These are phyloP conservation scores for Eurytoma californica DNA, from an alignment of 2,888 invertebrate species.

Conservation along the genomic window DNA sequence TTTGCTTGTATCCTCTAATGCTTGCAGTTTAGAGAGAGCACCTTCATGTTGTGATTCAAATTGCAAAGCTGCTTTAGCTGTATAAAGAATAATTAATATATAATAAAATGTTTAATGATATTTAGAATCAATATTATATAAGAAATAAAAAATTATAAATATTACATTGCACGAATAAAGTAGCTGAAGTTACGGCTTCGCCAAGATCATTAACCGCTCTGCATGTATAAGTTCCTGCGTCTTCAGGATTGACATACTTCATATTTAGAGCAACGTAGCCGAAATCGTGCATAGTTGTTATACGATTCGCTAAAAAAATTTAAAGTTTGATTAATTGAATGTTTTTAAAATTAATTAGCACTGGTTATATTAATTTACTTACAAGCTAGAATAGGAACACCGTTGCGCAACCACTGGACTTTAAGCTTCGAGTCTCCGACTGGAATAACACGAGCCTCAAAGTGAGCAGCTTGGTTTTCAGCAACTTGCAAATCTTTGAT, in stretches of 20 bases:
- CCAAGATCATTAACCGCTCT: slow-evolving; percentile 94
- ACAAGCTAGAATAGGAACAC: slow-evolving; percentile 92
- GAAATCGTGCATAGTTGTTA: slow-evolving; percentile 97
- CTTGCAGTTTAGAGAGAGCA: slow-evolving; percentile 89
- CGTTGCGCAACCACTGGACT: slow-evolving; percentile 95
- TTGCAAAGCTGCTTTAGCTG: slow-evolving; percentile 91
- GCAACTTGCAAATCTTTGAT: slow-evolving; percentile 90
- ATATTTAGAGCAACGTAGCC: slow-evolving; percentile 97
- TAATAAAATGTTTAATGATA: background rate
- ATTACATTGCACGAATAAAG: slow-evolving; percentile 90
- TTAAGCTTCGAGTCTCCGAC: slow-evolving; percentile 94
- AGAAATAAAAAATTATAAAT: slow-evolving; percentile 56
- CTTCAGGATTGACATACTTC: slow-evolving; percentile 96
- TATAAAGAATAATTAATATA: slow-evolving; percentile 18
- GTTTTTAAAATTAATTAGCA: slow-evolving; percentile 9
- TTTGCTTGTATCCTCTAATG: slow-evolving; percentile 89
- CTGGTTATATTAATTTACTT: slow-evolving; percentile 71
- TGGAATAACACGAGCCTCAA: slow-evolving; percentile 94
- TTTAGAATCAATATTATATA: slow-evolving; percentile 13
- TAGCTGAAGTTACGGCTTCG: slow-evolving; percentile 95
- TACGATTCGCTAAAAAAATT: slow-evolving; percentile 83
- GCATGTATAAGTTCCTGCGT: slow-evolving; percentile 97
- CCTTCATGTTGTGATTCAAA: slow-evolving; percentile 93
- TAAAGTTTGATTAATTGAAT: slow-evolving; percentile 18
- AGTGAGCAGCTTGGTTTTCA: slow-evolving; percentile 95